Evolutionary conservation across 2,888 invertebrate species (phyloP).

Genomic region (Drosophila atroscutellata): DNA sequence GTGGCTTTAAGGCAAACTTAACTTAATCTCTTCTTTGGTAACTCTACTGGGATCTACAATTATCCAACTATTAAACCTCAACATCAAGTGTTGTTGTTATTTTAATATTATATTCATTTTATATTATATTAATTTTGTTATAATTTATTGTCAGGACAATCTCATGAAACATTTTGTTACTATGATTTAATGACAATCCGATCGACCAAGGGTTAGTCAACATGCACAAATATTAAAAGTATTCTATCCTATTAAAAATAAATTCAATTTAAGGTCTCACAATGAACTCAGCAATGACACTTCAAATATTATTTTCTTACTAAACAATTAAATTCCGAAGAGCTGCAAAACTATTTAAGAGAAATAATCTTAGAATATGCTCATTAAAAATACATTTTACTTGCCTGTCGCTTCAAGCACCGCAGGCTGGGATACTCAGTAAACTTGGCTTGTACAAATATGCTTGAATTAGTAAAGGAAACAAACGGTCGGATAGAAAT

Average conservation of each 20-base stretch:
- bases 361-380: background rate
- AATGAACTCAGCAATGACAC: background rate
- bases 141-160: too few species aligned
- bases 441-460: conserved; percentile 48
- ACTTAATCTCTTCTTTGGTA: background rate
- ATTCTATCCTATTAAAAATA: background rate
- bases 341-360: conserved; percentile 8
- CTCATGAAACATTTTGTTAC: too few species aligned
- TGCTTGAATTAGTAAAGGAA: conserved; percentile 56
- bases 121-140: too few species aligned
- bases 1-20: background rate
- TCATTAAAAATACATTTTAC: conserved; percentile 1
- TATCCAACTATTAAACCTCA: background rate
- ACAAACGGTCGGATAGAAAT: conserved; percentile 45
- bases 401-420: conserved; percentile 3
- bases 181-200: background rate
- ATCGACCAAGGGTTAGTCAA: background rate
- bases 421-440: conserved; percentile 11
- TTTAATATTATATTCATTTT: too few species aligned
- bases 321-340: background rate
- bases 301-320: background rate
- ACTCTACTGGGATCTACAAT: background rate
- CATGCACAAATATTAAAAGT: background rate
- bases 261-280: background rate
- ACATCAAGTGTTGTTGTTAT: too few species aligned